Percentiles rank a stretch among this genome's conserved stretches.
phyloP scores from a whole-genome alignment of 2,888 invertebrate species.

The Notocelia uddmanniana region DNA sequence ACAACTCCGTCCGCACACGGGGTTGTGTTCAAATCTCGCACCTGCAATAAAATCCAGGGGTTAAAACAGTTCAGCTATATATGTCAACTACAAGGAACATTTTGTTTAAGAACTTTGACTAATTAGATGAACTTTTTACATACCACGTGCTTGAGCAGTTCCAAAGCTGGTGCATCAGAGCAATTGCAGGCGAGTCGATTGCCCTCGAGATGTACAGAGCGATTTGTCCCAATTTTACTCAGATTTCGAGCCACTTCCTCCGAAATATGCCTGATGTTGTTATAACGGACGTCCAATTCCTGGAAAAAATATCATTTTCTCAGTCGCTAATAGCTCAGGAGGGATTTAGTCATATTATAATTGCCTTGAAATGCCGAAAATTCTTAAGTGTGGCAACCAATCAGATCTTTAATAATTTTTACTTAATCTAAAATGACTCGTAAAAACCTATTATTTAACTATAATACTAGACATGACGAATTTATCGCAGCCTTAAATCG shows the following conservation, averaged over 20 bases:
- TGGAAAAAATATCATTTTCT: not conserved
- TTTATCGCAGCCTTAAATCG: no score
- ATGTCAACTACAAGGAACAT: not conserved
- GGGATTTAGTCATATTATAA: not conserved
- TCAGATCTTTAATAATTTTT: no score
- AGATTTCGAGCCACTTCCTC: not conserved
- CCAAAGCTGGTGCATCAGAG: not conserved
- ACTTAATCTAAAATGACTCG: no score
- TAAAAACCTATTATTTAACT: no score
- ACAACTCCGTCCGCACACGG: not conserved
- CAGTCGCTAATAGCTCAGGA: not conserved
- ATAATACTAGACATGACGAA: no score
- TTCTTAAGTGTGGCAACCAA: no score
- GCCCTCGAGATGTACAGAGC: slow-evolving; percentile 27
- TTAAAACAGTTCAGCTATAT: not conserved
- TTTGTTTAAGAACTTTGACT: not conserved
- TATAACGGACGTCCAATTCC: slow-evolving; percentile 18
- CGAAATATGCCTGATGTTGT: slow-evolving; percentile 16
- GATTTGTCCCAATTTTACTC: not conserved
- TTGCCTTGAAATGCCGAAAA: not conserved
- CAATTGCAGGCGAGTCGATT: slow-evolving; percentile 37
- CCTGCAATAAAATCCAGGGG: not conserved
- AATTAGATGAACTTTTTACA: not conserved
- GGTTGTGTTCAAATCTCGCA: slow-evolving; percentile 3
- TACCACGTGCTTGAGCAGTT: slow-evolving; percentile 11